A percentile compares a stretch with the other conserved stretches of the same genome.
These are phyloP conservation scores for Nephrotoma appendiculata DNA, from an alignment of 2,888 invertebrate genomes.

Conservation along the genomic window DNA sequence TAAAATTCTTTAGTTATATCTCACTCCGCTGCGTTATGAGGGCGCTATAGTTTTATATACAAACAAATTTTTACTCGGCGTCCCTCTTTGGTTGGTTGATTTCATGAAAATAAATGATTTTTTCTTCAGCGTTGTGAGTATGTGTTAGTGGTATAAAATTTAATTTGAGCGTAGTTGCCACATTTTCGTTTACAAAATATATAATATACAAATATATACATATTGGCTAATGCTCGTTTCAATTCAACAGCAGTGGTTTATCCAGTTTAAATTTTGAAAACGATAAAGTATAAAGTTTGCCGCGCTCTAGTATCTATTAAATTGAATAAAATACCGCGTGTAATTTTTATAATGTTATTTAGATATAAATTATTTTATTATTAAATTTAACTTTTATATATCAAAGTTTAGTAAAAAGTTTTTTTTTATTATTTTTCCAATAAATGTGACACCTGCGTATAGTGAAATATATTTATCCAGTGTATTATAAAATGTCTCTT, in stretches of 20 bases:
- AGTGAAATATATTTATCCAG: background rate
- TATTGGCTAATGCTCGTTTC: background rate
- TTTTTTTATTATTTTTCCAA: background rate
- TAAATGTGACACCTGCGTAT: conserved; percentile 5
- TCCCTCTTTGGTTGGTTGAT: conserved; percentile 34
- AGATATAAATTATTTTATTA: background rate
- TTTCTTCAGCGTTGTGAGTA: background rate
- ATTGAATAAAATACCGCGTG: conserved; percentile 15
- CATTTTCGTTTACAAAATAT: conserved; percentile 7
- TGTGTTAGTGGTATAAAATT: background rate
- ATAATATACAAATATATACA: background rate
- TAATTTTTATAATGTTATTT: conserved; percentile 13
- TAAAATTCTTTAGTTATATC: conserved; percentile 10
- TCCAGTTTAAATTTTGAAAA: conserved; percentile 13
- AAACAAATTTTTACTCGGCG: conserved; percentile 1
- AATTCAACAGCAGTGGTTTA: conserved; percentile 10
- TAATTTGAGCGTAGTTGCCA: conserved; percentile 38
- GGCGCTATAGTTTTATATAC: conserved; percentile 31
- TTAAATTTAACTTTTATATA: background rate
- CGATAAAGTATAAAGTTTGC: conserved; percentile 14
- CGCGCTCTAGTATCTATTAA: conserved; percentile 15
- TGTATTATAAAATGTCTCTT: background rate
- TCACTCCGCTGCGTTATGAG: conserved; percentile 38
- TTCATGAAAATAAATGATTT: conserved; percentile 31
- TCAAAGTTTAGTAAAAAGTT: background rate